Conservation (phyloP, 1,140 invertebrate genomes). For the Linepithema humile region DNA sequence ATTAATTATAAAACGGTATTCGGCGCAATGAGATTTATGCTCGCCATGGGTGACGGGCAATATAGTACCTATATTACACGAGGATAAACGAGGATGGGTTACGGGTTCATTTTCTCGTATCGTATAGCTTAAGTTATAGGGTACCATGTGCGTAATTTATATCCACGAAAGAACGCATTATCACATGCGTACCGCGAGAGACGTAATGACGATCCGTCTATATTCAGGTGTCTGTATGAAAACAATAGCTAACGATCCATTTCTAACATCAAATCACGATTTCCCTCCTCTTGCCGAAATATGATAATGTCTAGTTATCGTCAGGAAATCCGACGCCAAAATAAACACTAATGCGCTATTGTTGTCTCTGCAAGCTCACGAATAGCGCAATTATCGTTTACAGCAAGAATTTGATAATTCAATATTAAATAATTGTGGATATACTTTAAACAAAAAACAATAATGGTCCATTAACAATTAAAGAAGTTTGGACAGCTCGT, state of each 20-base stretch:
- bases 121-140: constrained; percentile 71
- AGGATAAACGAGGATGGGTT: constrained; percentile 73
- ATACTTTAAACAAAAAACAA: not conserved
- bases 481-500: not conserved
- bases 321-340: not conserved
- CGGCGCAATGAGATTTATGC: constrained; percentile 73
- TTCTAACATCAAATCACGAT: not conserved
- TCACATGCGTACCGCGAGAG: not conserved
- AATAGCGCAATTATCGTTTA: constrained; percentile 1
- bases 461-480: not conserved
- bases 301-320: constrained; percentile 8
- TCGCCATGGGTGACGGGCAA: constrained; percentile 70
- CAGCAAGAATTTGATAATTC: constrained; percentile 8
- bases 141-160: constrained; percentile 69
- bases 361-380: not conserved
- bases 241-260: not conserved
- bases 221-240: not conserved
- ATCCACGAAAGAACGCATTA: constrained; percentile 51
- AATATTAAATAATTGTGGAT: not conserved
- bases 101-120: constrained; percentile 75
- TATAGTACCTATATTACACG: constrained; percentile 67
- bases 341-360: constrained; percentile 1
- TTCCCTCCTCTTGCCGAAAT: not conserved
- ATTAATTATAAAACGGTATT: constrained; percentile 74
- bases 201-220: constrained; percentile 5